phyloP scores from a whole-genome alignment of 2,113 vertebrate genomes.

The Triplophysa rosa region DNA sequence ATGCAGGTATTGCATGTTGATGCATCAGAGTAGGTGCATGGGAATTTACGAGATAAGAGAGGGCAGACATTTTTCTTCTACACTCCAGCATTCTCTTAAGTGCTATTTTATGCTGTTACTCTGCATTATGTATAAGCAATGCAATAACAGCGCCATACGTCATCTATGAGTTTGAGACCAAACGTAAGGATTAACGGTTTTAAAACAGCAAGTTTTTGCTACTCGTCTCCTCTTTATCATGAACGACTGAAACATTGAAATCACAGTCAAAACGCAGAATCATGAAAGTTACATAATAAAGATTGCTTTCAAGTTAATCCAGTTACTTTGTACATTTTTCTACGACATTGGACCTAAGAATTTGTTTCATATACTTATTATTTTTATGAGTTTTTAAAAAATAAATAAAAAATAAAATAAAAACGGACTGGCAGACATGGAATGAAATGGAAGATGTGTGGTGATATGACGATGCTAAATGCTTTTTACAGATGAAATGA shows the following conservation, averaged over 20 bases:
- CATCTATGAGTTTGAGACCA: conserved; percentile 12
- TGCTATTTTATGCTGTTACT: conserved; percentile 2
- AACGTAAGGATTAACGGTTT: conserved; percentile 4
- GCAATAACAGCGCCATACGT: neutral
- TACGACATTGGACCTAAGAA: conserved; percentile 32
- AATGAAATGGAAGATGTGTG: neutral
- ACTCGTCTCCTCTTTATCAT: neutral
- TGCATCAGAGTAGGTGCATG: conserved; percentile 38
- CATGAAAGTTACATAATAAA: neutral
- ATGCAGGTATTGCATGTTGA: conserved; percentile 35
- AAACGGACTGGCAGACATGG: neutral
- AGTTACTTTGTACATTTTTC: conserved; percentile 21
- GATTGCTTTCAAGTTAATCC: neutral
- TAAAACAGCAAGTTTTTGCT: neutral
- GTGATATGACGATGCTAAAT: conserved; percentile 3
- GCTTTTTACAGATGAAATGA: conserved; percentile 2
- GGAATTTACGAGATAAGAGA: conserved; percentile 63
- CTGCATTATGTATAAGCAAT: conserved; percentile 5
- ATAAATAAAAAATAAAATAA: neutral
- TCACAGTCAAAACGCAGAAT: neutral
- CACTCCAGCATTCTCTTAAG: conserved; percentile 73
- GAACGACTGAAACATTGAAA: neutral
- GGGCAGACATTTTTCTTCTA: conserved; percentile 8
- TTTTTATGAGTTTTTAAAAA: conserved; percentile 14
- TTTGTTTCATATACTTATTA: conserved; percentile 28